A percentile compares a stretch with the other conserved stretches of the same genome.
Evolutionary conservation across 1,140 invertebrate species (phyloP).

Genomic region (Euwallacea similis): DNA sequence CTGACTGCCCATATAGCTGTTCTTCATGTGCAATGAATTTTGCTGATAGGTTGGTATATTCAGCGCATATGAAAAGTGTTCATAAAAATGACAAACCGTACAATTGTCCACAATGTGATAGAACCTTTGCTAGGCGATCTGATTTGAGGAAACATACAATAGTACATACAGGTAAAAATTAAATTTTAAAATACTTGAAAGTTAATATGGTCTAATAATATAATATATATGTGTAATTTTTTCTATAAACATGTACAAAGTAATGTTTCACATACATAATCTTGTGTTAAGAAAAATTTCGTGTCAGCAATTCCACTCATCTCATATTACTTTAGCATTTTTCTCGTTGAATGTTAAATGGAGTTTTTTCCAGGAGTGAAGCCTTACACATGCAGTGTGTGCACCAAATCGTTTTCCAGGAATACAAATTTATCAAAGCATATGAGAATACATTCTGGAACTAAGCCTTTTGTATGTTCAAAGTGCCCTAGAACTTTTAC

Average conservation of each 20-base stretch:
- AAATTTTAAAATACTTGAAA: no score
- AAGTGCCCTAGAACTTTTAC: conserved; percentile 74
- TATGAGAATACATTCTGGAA: conserved; percentile 71
- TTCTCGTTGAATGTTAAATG: no score
- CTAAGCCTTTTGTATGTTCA: conserved; percentile 71
- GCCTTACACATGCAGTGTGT: conserved; percentile 38
- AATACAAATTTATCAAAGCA: conserved; percentile 87
- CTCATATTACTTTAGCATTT: not conserved
- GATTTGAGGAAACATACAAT: conserved; percentile 69
- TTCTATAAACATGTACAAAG: no score
- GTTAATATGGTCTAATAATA: no score
- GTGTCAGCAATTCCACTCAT: not conserved
- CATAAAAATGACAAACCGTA: conserved; percentile 68
- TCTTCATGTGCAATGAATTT: conserved; percentile 59
- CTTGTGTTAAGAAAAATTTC: no score
- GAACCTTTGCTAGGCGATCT: conserved; percentile 65
- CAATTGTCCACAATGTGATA: conserved; percentile 65
- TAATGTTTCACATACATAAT: no score
- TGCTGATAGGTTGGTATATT: conserved; percentile 61
- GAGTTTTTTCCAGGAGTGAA: conserved; percentile 33
- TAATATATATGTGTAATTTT: no score
- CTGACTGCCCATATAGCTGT: conserved; percentile 59
- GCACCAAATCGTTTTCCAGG: conserved; percentile 65
- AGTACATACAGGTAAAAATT: conserved; percentile 66
- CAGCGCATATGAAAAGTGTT: conserved; percentile 62